Evolutionary conservation across 2,888 invertebrate species (phyloP).

Genomic region (Cremastinae sp.): DNA sequence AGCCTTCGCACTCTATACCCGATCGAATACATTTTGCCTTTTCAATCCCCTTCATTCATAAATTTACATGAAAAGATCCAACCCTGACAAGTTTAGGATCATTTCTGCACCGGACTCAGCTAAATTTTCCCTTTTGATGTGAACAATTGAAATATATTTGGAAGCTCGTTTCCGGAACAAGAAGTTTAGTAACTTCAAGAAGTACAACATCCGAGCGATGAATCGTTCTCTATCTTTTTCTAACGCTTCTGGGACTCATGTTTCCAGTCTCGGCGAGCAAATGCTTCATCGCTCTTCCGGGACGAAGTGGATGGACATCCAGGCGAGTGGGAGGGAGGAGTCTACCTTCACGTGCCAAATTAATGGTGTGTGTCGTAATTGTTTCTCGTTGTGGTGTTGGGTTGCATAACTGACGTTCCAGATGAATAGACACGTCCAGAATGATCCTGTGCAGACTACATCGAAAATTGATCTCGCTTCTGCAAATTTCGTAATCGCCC

Average conservation of each 20-base stretch:
- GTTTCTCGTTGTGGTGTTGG: slow-evolving; percentile 65
- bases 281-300: slow-evolving; percentile 4
- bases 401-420: slow-evolving; percentile 47
- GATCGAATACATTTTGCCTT: slow-evolving; percentile 17
- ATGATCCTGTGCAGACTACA: not conserved
- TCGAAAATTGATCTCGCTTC: slow-evolving; percentile 27
- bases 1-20: slow-evolving; percentile 10
- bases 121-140: no score
- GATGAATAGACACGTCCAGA: slow-evolving; percentile 17
- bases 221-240: not conserved
- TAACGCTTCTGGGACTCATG: not conserved
- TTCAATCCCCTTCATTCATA: slow-evolving; percentile 13
- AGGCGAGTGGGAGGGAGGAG: not conserved
- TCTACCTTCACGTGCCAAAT: slow-evolving; percentile 51
- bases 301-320: not conserved
- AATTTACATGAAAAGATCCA: slow-evolving; percentile 33
- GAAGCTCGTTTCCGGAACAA: no score
- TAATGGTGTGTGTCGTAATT: slow-evolving; percentile 67
- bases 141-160: no score
- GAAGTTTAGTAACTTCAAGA: no score
- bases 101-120: not conserved
- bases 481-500: slow-evolving; percentile 25
- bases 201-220: not conserved
- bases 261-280: slow-evolving; percentile 1
- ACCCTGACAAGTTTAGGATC: not conserved